phyloP scores from a whole-genome alignment of 2,113 vertebrate genomes.

The Hypomesus transpacificus region DNA sequence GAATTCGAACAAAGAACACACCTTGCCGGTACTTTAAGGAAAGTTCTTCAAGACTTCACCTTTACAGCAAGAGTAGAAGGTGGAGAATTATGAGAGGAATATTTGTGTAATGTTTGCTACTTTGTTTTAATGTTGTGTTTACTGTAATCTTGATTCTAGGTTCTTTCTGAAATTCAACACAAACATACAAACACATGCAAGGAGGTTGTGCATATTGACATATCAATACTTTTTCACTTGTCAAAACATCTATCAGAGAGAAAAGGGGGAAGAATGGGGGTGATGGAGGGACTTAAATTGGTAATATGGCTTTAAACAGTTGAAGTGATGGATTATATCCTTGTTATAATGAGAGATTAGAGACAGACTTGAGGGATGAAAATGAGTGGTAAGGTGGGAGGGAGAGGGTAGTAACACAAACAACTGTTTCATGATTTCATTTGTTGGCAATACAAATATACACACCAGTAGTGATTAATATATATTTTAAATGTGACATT shows the following conservation, averaged over 20 bases:
- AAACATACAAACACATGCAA: conserved; percentile 36
- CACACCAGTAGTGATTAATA: conserved; percentile 1
- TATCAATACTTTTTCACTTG: neutral
- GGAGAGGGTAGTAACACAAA: conserved; percentile 14
- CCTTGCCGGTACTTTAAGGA: too few species aligned
- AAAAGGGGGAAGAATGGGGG: neutral
- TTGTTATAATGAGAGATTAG: conserved; percentile 52
- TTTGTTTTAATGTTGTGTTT: too few species aligned
- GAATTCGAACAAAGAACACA: too few species aligned
- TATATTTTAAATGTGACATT: neutral
- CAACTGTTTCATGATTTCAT: conserved; percentile 7
- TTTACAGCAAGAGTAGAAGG: too few species aligned
- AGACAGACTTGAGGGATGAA: conserved; percentile 4
- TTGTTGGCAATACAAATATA: neutral
- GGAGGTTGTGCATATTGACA: neutral
- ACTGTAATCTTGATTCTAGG: too few species aligned
- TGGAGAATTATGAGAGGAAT: too few species aligned
- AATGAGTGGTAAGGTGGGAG: conserved; percentile 1
- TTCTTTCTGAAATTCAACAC: too few species aligned
- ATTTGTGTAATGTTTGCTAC: too few species aligned
- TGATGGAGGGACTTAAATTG: conserved; percentile 12
- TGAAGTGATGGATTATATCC: conserved; percentile 56
- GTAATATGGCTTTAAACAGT: conserved; percentile 43
- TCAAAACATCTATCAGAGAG: neutral
- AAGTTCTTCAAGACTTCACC: too few species aligned